These are phyloP conservation scores for Geophilus truncorum DNA, from an alignment of 2,888 invertebrate species.

Conservation along the genomic window DNA sequence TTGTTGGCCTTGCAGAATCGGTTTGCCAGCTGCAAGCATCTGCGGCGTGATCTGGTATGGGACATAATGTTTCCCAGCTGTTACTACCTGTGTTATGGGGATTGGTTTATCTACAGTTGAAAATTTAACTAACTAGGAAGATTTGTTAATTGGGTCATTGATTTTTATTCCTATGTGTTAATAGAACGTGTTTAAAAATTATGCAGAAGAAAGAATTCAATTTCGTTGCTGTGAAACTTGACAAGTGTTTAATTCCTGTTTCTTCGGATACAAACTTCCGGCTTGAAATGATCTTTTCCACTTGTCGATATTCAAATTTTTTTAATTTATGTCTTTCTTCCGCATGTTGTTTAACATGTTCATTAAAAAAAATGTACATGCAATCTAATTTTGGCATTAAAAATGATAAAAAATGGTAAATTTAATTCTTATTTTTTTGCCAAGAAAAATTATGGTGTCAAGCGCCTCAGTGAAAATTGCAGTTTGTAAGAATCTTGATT, in stretches of 20 bases:
- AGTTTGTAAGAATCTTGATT: not conserved
- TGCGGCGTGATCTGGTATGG: conserved; percentile 69
- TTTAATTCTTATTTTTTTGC: not conserved
- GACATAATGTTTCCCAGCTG: conserved; percentile 77
- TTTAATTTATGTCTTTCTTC: not conserved
- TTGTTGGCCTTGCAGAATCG: conserved; percentile 67
- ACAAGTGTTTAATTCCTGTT: not conserved
- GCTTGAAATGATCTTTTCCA: no score
- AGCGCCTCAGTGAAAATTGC: not conserved
- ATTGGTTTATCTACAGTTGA: not conserved
- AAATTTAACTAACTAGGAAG: not conserved
- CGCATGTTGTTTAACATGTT: not conserved
- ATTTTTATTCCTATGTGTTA: not conserved
- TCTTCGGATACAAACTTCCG: not conserved
- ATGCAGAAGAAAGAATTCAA: not conserved
- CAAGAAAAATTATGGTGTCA: not conserved
- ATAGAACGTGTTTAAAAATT: not conserved
- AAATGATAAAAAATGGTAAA: not conserved
- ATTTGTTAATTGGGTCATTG: not conserved
- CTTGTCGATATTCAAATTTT: no score
- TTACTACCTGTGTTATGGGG: conserved; percentile 61
- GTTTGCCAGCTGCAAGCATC: conserved; percentile 71
- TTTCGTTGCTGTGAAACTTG: not conserved
- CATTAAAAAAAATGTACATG: not conserved
- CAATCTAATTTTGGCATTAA: not conserved